Conservation (phyloP, 2,888 invertebrate species). For the Branchipolynoe longqiensis region DNA sequence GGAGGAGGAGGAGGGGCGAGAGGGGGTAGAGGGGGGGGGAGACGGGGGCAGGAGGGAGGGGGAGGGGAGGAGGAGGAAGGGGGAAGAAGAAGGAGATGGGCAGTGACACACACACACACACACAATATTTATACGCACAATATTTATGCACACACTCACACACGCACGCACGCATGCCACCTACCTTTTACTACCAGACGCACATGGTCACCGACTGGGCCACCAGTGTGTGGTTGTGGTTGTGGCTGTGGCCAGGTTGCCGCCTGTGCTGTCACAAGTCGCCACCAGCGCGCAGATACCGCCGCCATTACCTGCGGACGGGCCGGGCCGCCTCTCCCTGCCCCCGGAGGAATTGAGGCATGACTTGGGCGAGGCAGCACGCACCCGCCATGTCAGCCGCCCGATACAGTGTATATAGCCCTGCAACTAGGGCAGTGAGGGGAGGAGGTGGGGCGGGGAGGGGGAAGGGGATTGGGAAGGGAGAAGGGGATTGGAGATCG, state of each 20-base stretch:
- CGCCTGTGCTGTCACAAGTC: background rate
- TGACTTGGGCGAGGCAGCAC: background rate
- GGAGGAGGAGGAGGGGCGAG: slow-evolving; percentile 1
- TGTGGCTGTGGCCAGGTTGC: background rate
- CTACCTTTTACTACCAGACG: slow-evolving; percentile 12
- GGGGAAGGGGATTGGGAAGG: background rate
- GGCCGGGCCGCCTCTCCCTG: too few species aligned
- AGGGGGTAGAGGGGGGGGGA: slow-evolving; percentile 8
- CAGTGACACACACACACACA: background rate
- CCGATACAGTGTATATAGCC: background rate
- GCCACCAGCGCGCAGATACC: background rate
- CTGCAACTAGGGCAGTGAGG: too few species aligned
- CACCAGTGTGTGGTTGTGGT: background rate
- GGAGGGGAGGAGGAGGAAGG: background rate
- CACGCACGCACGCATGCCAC: background rate
- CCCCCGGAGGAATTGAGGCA: slow-evolving; percentile 36
- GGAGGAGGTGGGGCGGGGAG: too few species aligned
- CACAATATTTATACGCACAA: too few species aligned
- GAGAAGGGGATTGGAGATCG: too few species aligned
- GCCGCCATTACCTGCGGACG: background rate
- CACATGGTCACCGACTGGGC: background rate
- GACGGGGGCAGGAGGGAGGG: background rate
- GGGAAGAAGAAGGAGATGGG: background rate
- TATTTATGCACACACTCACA: too few species aligned
- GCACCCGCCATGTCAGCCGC: background rate